phyloP scores from a whole-genome alignment of 35 echinoderm and acorn worm genomes.

The Stichopus chloronotus region DNA sequence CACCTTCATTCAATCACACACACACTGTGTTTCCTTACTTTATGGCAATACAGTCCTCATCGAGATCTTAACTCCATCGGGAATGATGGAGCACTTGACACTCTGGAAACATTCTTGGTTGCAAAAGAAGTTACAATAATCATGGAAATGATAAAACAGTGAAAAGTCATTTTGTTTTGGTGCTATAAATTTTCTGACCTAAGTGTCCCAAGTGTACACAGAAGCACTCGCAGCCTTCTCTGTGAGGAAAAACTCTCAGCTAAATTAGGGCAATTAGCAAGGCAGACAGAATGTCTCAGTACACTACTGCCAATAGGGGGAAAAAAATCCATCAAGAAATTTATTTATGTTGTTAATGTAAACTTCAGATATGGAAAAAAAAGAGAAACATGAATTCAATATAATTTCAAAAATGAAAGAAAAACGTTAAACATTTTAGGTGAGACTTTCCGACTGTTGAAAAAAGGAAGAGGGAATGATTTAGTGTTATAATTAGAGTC shows the following conservation, averaged over 20 bases:
- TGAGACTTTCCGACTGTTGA: background rate
- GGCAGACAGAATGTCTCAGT: background rate
- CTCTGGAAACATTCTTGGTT: background rate
- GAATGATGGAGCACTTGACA: background rate
- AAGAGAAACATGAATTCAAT: conserved; percentile 21
- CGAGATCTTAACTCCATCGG: background rate
- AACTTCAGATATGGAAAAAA: background rate
- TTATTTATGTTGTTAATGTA: conserved; percentile 12
- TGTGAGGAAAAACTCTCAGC: background rate
- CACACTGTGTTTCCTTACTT: background rate
- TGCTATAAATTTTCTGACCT: conserved; percentile 21
- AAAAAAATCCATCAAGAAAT: background rate
- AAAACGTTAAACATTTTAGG: background rate
- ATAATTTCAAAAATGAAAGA: background rate
- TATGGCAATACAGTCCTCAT: background rate
- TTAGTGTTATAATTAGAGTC: conserved; percentile 25
- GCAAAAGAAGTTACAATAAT: background rate
- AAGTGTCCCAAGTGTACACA: background rate
- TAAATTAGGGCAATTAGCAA: conserved; percentile 1
- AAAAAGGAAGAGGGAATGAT: background rate
- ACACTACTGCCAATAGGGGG: background rate
- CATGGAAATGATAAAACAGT: conserved; percentile 3
- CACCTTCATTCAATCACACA: background rate
- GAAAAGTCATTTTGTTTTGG: conserved; percentile 10
- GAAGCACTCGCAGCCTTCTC: background rate